phyloP scores from a whole-genome alignment of 2,113 vertebrate species.

The Falco punctatus region DNA sequence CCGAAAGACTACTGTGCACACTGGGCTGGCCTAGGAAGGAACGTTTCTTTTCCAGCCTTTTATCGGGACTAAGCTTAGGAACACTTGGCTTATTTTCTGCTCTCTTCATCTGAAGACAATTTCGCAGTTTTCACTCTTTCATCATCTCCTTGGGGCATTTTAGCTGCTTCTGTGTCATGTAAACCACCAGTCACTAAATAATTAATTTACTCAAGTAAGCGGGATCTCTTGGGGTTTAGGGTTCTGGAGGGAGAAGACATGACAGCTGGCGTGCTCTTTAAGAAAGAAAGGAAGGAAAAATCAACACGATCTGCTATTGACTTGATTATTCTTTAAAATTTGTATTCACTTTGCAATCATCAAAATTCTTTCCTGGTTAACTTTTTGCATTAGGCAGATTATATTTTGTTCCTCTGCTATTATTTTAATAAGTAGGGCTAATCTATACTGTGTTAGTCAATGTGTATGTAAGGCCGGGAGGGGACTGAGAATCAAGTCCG shows the following conservation, averaged over 20 bases:
- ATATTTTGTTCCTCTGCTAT: neutral
- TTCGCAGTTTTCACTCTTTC: constrained; percentile 24
- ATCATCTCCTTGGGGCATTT: constrained; percentile 46
- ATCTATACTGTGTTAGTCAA: neutral
- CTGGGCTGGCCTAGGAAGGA: neutral
- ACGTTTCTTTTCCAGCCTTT: neutral
- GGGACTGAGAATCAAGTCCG: neutral
- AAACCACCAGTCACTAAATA: constrained; percentile 61
- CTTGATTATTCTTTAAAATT: neutral
- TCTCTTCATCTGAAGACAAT: neutral
- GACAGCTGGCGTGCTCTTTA: constrained; percentile 22
- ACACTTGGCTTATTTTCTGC: neutral
- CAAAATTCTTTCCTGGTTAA: neutral
- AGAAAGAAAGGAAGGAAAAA: neutral
- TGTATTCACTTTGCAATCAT: neutral
- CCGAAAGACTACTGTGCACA: neutral
- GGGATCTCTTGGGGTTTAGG: neutral
- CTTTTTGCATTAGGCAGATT: neutral
- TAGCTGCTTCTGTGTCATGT: constrained; percentile 27
- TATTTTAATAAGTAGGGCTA: neutral
- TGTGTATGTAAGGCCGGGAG: neutral
- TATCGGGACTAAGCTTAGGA: neutral
- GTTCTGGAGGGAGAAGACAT: constrained; percentile 16
- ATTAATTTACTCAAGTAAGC: constrained; percentile 59
- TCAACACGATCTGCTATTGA: neutral